phyloP scores from a whole-genome alignment of 2,888 invertebrate species.

The Hydriomena furcata region DNA sequence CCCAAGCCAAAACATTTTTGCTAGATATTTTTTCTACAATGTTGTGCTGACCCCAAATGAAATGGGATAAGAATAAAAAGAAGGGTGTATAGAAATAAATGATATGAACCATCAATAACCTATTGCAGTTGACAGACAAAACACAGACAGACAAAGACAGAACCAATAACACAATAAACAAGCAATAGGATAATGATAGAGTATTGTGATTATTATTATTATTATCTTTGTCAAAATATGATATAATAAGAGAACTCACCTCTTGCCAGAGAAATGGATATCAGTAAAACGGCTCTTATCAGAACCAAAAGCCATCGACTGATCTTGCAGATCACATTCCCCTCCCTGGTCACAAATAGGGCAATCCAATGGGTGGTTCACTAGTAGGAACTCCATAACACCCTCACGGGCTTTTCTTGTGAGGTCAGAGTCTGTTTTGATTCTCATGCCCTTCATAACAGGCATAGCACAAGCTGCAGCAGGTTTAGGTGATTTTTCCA shows the following conservation, averaged over 20 bases:
- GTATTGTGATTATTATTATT: too few relatives aligned
- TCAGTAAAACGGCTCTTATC: conserved; percentile 97
- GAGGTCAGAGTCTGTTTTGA: conserved; percentile 98
- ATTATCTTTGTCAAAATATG: too few relatives aligned
- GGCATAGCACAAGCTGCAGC: conserved; percentile 99
- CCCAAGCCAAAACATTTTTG: too few relatives aligned
- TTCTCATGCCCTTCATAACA: conserved; percentile 99
- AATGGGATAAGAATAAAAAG: too few relatives aligned
- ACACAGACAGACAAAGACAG: too few relatives aligned
- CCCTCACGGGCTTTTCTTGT: conserved; percentile 89
- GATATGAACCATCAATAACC: too few relatives aligned
- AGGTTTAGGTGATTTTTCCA: conserved; percentile 98
- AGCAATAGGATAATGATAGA: too few relatives aligned
- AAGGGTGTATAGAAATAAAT: too few relatives aligned
- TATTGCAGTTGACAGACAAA: too few relatives aligned
- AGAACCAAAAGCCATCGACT: conserved; percentile 99
- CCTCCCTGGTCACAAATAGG: conserved; percentile 99
- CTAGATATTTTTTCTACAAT: too few relatives aligned
- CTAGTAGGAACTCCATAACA: conserved; percentile 99
- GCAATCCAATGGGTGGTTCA: conserved; percentile 99
- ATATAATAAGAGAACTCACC: conserved; percentile 72
- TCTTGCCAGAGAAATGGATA: conserved; percentile 94
- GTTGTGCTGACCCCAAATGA: too few relatives aligned
- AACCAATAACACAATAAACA: too few relatives aligned
- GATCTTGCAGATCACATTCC: conserved; percentile 97